Conservation (phyloP, 2,888 invertebrate genomes). For the Odontocolon sp. region DNA sequence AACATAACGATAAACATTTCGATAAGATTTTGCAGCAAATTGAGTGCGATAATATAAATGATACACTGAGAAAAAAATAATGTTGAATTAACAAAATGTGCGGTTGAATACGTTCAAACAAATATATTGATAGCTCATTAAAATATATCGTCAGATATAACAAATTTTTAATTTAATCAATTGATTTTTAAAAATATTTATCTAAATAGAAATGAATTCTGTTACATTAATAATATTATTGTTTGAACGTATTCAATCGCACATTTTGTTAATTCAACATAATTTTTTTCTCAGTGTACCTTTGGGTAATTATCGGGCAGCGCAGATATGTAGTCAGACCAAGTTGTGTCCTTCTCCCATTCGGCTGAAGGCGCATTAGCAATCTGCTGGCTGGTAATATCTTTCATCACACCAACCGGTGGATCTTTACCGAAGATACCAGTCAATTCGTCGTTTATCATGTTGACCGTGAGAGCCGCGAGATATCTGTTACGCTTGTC, state of each 20-base stretch:
- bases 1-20: no score
- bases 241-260: no score
- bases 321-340: slow-evolving; percentile 79
- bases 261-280: background rate
- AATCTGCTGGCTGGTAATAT: slow-evolving; percentile 73
- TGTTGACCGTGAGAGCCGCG: slow-evolving; percentile 77
- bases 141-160: no score
- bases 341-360: slow-evolving; percentile 81
- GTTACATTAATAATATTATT: background rate
- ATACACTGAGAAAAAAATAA: no score
- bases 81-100: no score
- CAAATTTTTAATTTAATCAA: background rate
- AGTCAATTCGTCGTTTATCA: slow-evolving; percentile 80
- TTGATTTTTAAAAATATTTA: background rate
- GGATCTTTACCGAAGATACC: slow-evolving; percentile 78
- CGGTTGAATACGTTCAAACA: no score
- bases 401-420: slow-evolving; percentile 77
- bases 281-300: slow-evolving; percentile 43
- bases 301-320: slow-evolving; percentile 74
- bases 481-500: slow-evolving; percentile 82
- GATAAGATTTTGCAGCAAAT: no score
- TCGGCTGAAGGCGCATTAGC: slow-evolving; percentile 75
- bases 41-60: no score
- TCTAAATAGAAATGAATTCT: background rate
- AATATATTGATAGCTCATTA: background rate